Percentiles rank a stretch among this genome's conserved stretches.
Evolutionary conservation across 35 echinoderm and acorn worm species (phyloP).

Genomic region (Ophioderma brevispina): DNA sequence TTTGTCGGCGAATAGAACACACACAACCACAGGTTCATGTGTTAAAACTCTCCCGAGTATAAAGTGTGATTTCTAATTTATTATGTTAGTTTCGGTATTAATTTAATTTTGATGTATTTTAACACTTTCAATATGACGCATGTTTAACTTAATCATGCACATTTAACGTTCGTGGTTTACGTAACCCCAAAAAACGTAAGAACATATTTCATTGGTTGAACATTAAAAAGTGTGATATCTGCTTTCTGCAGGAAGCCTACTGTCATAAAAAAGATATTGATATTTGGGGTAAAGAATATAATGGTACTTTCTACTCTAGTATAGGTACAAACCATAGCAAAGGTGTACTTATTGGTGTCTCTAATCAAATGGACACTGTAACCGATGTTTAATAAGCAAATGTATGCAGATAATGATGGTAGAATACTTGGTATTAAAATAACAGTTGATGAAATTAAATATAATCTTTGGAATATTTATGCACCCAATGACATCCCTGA

Average conservation of each 20-base stretch:
- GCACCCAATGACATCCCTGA: no score
- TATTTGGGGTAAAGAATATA: background rate
- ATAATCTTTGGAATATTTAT: background rate
- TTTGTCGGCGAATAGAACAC: no score
- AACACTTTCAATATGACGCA: no score
- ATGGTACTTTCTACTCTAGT: background rate
- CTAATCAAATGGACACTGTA: no score
- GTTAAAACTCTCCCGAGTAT: no score
- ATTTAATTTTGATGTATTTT: no score
- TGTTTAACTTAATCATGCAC: background rate
- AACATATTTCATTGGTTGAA: no score
- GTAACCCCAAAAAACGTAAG: background rate
- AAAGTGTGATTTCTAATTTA: no score
- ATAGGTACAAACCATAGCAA: background rate
- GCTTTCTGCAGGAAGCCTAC: background rate
- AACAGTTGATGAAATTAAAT: background rate
- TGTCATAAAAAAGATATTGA: background rate
- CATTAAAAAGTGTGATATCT: no score
- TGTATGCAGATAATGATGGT: background rate
- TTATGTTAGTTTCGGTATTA: no score
- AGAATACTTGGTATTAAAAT: background rate
- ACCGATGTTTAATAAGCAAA: background rate
- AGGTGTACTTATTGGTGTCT: background rate
- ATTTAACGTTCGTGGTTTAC: background rate
- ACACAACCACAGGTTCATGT: no score